phyloP scores from a whole-genome alignment of 2,888 invertebrate species.

The Lithophane semibrunnea region DNA sequence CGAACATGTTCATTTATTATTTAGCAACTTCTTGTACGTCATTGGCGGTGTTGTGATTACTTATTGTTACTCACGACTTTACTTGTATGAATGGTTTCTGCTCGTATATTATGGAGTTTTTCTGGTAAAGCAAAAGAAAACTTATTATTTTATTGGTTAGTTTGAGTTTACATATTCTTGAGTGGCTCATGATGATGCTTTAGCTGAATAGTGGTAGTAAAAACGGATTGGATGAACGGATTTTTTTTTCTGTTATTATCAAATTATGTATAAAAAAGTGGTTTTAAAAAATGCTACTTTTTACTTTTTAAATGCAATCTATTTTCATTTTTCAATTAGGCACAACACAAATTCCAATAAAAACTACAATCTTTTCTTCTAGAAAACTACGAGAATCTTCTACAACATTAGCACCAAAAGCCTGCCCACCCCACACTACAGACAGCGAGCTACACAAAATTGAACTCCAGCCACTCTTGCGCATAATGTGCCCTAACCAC shows the following conservation, averaged over 20 bases:
- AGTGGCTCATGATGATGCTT: neutral
- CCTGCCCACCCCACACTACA: conserved; percentile 21
- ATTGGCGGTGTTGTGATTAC: neutral
- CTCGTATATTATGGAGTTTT: neutral
- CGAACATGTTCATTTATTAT: conserved; percentile 48
- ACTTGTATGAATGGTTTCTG: neutral
- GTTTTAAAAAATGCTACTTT: no score
- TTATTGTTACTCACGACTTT: conserved; percentile 21
- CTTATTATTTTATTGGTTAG: neutral
- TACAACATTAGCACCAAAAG: neutral
- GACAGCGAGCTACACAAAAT: conserved; percentile 41
- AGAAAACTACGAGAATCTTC: neutral
- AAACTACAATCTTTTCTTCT: no score
- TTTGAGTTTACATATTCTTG: neutral
- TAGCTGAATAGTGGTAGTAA: neutral
- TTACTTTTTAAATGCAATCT: neutral
- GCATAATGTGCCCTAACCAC: conserved; percentile 68
- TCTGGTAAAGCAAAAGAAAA: neutral
- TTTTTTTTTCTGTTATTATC: no score
- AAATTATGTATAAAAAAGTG: no score
- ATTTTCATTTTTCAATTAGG: neutral
- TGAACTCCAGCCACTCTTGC: conserved; percentile 46
- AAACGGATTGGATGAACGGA: no score
- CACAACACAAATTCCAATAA: no score
- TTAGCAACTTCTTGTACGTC: conserved; percentile 46